Percentiles rank a stretch among this genome's conserved stretches.
Conservation (phyloP, 2,888 invertebrate species). For the Mythimna pallens region DNA sequence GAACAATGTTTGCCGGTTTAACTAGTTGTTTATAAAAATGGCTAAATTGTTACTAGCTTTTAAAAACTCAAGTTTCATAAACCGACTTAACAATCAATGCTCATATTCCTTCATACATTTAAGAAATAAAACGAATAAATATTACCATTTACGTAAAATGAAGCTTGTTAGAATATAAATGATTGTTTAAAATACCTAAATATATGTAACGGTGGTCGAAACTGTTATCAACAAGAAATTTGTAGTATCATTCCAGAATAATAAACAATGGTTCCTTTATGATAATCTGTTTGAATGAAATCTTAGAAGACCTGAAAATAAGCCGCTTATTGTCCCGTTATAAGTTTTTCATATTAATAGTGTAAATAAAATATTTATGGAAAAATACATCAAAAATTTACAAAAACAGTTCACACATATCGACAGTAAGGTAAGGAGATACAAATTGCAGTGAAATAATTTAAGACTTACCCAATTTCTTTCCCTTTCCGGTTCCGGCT, state of each 20-base stretch:
- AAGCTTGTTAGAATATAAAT: neutral
- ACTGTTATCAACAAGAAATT: neutral
- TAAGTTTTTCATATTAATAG: conserved; percentile 3
- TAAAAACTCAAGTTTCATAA: no score
- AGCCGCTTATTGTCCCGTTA: conserved; percentile 1
- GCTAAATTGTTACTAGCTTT: no score
- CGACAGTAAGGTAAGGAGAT: neutral
- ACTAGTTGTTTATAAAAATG: no score
- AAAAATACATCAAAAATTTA: conserved; percentile 1
- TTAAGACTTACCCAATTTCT: conserved; percentile 78
- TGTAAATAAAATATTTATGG: conserved; percentile 15
- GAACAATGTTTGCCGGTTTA: no score
- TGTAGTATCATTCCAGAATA: neutral
- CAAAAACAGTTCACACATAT: neutral
- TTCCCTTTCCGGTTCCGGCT: conserved; percentile 82
- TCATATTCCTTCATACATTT: neutral
- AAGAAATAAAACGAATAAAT: neutral
- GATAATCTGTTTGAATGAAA: neutral
- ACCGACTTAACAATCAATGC: no score
- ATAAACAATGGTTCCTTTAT: conserved; percentile 8
- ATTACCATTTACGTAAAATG: neutral
- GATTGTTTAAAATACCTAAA: neutral
- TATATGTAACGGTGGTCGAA: no score
- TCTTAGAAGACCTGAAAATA: neutral
- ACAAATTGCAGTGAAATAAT: neutral